phyloP scores from a whole-genome alignment of 2,113 vertebrate species.

The Mobula hypostoma region DNA sequence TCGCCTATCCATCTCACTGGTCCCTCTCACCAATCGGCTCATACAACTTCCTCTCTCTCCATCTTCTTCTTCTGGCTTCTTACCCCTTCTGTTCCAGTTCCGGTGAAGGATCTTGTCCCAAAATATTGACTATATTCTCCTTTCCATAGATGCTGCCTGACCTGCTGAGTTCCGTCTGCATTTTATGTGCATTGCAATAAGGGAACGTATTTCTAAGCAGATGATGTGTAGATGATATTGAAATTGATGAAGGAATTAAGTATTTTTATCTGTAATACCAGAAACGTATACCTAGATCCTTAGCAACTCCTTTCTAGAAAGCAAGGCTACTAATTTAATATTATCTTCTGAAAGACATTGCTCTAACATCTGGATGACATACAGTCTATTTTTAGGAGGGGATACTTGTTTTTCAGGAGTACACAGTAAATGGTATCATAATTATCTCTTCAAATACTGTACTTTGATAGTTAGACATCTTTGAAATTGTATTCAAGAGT shows the following conservation, averaged over 20 bases:
- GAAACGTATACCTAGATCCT: not conserved
- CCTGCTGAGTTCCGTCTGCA: too few relatives aligned
- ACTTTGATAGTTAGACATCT: not conserved
- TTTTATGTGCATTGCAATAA: not conserved
- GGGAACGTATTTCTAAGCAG: not conserved
- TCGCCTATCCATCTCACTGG: too few relatives aligned
- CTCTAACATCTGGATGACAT: not conserved
- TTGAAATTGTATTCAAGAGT: not conserved
- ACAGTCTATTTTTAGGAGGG: not conserved
- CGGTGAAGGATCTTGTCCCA: too few relatives aligned
- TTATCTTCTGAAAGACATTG: not conserved
- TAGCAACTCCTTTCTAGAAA: not conserved
- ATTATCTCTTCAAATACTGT: not conserved
- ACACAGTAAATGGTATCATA: not conserved
- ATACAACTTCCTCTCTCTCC: too few relatives aligned
- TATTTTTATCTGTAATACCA: not conserved
- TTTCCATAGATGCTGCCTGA: too few relatives aligned
- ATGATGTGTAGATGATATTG: not conserved
- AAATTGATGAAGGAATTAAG: not conserved
- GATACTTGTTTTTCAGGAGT: not conserved
- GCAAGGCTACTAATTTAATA: not conserved
- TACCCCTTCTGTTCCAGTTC: too few relatives aligned
- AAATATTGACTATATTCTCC: too few relatives aligned
- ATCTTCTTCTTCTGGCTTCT: too few relatives aligned
- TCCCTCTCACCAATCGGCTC: too few relatives aligned